Conservation (phyloP, 2,113 vertebrate genomes). For the Myrmecophaga tridactyla region DNA sequence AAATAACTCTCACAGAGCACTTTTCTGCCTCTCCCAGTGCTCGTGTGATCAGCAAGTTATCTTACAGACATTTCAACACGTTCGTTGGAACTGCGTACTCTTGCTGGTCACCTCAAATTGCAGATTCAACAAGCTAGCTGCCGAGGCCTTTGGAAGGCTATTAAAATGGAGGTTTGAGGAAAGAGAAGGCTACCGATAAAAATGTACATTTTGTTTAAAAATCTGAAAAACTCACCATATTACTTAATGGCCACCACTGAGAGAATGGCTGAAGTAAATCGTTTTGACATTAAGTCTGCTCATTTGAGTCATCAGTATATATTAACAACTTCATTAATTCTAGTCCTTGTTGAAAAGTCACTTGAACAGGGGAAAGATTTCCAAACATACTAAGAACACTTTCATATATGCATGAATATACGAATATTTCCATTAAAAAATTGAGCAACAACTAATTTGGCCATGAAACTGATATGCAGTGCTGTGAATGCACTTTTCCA, state of each 20-base stretch:
- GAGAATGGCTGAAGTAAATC: constrained; percentile 30
- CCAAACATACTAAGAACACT: not conserved
- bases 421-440: not conserved
- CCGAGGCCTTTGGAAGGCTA: not conserved
- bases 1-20: not conserved
- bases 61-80: not conserved
- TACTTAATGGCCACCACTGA: constrained; percentile 4
- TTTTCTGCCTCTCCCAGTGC: not conserved
- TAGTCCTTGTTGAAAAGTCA: not conserved
- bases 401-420: not conserved
- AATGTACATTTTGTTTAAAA: not conserved
- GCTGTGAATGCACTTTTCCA: not conserved
- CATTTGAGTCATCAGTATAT: not conserved
- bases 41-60: not conserved
- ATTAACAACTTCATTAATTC: not conserved
- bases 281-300: constrained; percentile 12
- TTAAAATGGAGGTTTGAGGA: not conserved
- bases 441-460: not conserved
- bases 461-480: not conserved
- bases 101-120: not conserved
- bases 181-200: not conserved
- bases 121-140: not conserved
- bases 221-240: not conserved
- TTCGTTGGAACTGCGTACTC: not conserved
- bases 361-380: not conserved